Base-by-base conservation (phyloP, 2,888 invertebrate species). In the Imbricaverruca yamaguchii region DNA sequence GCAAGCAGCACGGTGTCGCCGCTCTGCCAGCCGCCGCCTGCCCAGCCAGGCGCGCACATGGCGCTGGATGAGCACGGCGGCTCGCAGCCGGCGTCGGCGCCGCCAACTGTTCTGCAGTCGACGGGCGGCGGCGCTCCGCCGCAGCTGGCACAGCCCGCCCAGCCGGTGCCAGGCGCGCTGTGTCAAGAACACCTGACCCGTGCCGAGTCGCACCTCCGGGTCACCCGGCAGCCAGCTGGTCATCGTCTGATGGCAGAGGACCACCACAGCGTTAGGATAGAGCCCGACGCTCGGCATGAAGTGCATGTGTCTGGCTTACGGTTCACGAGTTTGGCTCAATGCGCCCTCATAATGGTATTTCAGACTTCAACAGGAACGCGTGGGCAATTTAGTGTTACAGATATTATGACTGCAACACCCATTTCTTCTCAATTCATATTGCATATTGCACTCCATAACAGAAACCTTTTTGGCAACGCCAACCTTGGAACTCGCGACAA, bases 81-180 rank as follows among this genome's bases (percentile, higher is more conserved):
- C 74, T 1, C 74, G 21, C 21, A 15, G 74, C 2, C 74, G 74
- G 74, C 74, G 74, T 11, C 74, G 74, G 55, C 21, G 74, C 8
- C 74, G 74, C 74, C 74, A 74, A 21, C 21, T 12, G 18, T 55
- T 53, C 74, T 74, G 74, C 55, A 74, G 74, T 18, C 74, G 53
- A 11, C 21, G 9, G 53, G 74, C 18, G 55, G 74, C 74, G 10
- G 15, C 1, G 55, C 21, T 55, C 9, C 18, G 74, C 21, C 10
- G 6, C 9, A 74, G 55, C 74, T 74, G 74, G 18, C 74, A 55
- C 21, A 74, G 74, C 23, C 53, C 53, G 8, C 74, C 74, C 18
- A 74, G 74, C 55, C 74, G 74, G 74, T 55, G 55, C 74, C 74
- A 74, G 74, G 74, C 74, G 55, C 18, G 55, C 21, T 53, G 74